Conservation (phyloP, 1,140 invertebrate genomes). For the Lepidotrigona ventralis region DNA sequence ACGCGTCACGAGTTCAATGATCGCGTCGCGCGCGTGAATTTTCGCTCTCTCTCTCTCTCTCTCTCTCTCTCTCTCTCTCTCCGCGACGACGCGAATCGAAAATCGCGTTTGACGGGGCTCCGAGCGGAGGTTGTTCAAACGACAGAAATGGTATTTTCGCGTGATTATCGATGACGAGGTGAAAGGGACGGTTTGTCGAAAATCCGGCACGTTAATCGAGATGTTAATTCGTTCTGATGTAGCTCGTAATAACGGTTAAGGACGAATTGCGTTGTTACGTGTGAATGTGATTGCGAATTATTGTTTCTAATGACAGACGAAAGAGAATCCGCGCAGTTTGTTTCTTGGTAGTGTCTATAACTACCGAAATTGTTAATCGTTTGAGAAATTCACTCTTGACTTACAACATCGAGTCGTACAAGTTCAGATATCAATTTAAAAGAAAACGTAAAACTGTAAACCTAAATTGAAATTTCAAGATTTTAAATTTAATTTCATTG, state of each 20-base stretch:
- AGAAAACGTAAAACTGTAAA: no score
- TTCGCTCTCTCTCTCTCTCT: neutral
- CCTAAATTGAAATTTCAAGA: no score
- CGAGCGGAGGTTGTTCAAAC: neutral
- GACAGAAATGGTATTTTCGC: neutral
- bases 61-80: no score
- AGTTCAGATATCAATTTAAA: no score
- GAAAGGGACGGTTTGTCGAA: neutral
- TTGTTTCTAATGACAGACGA: no score
- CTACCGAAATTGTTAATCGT: neutral
- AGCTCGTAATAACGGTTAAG: neutral
- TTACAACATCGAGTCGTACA: no score
- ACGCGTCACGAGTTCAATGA: neutral
- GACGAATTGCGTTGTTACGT: neutral
- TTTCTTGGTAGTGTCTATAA: neutral
- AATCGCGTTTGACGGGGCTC: neutral
- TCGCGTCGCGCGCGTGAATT: neutral
- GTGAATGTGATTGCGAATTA: no score
- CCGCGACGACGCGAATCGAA: neutral
- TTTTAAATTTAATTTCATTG: no score
- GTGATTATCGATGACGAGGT: neutral
- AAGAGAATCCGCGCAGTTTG: neutral
- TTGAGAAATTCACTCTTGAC: no score
- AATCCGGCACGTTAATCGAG: neutral
- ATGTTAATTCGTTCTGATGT: neutral